A percentile compares a stretch with the other conserved stretches of the same genome.
These are phyloP conservation scores for Erynnis tages DNA, from an alignment of 2,888 invertebrate species.

Conservation along the genomic window DNA sequence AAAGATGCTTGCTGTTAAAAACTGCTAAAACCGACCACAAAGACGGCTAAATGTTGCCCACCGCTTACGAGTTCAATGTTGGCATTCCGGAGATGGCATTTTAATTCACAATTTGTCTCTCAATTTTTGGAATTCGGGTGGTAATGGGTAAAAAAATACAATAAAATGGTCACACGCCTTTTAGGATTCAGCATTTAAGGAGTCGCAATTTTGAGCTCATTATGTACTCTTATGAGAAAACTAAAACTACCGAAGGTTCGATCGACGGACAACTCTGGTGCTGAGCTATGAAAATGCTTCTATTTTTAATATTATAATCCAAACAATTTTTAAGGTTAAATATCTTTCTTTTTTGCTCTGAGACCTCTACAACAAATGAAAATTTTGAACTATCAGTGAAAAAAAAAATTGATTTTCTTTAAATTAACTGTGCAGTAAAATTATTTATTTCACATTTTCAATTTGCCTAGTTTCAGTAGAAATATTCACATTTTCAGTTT, in stretches of 20 bases:
- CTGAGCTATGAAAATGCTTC: too few species aligned
- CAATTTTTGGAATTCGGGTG: slow-evolving; percentile 60
- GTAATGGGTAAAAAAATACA: slow-evolving; percentile 66
- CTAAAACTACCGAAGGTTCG: background rate
- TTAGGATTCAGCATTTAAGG: slow-evolving; percentile 35
- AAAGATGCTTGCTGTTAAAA: background rate
- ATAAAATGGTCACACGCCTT: slow-evolving; percentile 34
- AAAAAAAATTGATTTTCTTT: too few species aligned
- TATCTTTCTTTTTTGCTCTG: too few species aligned
- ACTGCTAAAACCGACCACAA: background rate
- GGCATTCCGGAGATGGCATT: slow-evolving; percentile 54
- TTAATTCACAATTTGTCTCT: slow-evolving; percentile 69
- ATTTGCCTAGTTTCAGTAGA: too few species aligned
- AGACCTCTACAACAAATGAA: too few species aligned
- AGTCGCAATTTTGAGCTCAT: background rate
- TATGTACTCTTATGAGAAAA: background rate
- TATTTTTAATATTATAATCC: too few species aligned
- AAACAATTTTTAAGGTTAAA: too few species aligned
- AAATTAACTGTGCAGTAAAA: too few species aligned
- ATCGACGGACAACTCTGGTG: background rate
- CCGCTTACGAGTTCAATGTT: slow-evolving; percentile 43
- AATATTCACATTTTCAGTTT: too few species aligned
- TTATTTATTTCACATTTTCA: too few species aligned
- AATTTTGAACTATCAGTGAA: too few species aligned
- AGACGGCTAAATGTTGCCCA: slow-evolving; percentile 12